Base-by-base conservation (phyloP, 2,888 invertebrate genomes). In the Smittia aterrima region DNA sequence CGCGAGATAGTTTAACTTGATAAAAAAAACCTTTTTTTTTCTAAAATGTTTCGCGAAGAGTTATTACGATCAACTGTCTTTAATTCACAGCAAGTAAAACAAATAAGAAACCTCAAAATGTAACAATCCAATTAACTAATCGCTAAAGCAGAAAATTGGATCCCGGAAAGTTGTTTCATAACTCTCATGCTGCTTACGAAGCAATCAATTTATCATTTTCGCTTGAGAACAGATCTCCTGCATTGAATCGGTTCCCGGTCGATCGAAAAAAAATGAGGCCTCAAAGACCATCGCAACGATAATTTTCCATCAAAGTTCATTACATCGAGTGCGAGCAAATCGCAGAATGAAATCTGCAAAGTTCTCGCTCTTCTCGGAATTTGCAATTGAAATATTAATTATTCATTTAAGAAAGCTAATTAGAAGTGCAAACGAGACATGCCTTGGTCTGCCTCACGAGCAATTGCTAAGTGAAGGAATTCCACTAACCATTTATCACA, bases 141-240 rank as follows among this genome's bases (percentile, higher is more conserved):
- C 47, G 47, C 47, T n/a, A 47, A 47, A 47, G 47, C 47, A 47
- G 47, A 13, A 11, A 47, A 47, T 6, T n/a, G 38, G 47, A 47
- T 47, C 16, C 16, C 3, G 2, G 47, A 47, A 47, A 47, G 11
- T 16, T 3, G 2, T 47, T n/a, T 47, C 3, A 6, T 32, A 6
- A 9, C 32, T 66, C 20, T 32, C 27, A 66, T 67, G 66, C 40
- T 25, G 11, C 62, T 20, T 25, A 22, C 16, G 32, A 38, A 13
- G 40, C 22, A 67, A 67, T 67, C 66, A 67, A 67, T 67, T 67
- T 67, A 18, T 67, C 40, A 67, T 66, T 66, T 66, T 38, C 64
- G 16, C 22, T 20, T 20, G 16, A 58, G 16, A 38, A 38, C 27
- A 16, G 66, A 67, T 67, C 66, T 67, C 66, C 66, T 67, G 66